Evolutionary conservation across 2,797 vertebrate species (phyloP).

Genomic region (Alfaro cultratus): DNA sequence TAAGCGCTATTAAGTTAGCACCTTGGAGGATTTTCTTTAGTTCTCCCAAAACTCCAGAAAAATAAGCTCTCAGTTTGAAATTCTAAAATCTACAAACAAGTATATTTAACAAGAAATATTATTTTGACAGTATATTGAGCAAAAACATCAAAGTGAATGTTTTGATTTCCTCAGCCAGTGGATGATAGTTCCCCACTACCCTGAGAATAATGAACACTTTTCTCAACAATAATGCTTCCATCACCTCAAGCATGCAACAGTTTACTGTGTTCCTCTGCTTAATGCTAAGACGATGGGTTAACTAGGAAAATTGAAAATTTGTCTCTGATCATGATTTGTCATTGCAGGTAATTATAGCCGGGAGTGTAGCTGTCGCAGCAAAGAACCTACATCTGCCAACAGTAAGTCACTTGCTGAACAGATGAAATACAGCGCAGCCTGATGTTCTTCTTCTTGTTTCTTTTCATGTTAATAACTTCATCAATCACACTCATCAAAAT

Average conservation of each 20-base stretch:
- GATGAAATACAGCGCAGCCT: not conserved
- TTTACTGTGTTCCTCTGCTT: not conserved
- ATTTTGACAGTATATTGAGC: not conserved
- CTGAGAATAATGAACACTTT: not conserved
- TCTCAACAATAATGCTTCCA: not conserved
- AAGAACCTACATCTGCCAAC: slow-evolving; percentile 71
- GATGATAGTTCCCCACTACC: not conserved
- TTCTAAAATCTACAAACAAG: not conserved
- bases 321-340: not conserved
- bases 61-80: not conserved
- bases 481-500: not conserved
- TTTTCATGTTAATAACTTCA: not conserved
- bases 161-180: not conserved
- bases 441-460: not conserved
- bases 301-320: not conserved
- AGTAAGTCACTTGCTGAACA: slow-evolving; percentile 48
- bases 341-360: slow-evolving; percentile 68
- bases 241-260: not conserved
- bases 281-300: not conserved
- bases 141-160: not conserved
- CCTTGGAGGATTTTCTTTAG: not conserved
- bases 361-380: slow-evolving; percentile 70
- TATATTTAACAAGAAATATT: not conserved
- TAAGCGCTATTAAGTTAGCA: not conserved
- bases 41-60: not conserved